A percentile compares a stretch with the other conserved stretches of the same genome.
These are phyloP conservation scores for Dendrolimus punctatus DNA, from an alignment of 1,140 invertebrate species.

Conservation along the genomic window DNA sequence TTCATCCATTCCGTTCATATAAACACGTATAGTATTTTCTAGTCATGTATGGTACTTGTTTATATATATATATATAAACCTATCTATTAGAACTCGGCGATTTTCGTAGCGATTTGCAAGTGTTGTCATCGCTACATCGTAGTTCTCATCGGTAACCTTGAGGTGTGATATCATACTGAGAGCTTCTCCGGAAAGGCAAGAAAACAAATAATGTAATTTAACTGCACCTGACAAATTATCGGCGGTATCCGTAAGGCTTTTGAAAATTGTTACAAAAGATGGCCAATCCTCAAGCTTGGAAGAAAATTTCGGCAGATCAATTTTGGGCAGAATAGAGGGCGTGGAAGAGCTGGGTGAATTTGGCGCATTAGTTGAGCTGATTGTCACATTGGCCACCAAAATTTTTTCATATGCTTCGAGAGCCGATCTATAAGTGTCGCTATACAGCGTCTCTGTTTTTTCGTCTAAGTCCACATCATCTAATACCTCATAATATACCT, in stretches of 20 bases:
- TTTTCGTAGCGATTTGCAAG: conserved; percentile 4
- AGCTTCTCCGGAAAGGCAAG: conserved; percentile 4
- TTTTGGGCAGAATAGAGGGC: neutral
- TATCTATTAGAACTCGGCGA: conserved; percentile 4
- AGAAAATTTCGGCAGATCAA: no score
- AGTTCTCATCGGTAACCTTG: conserved; percentile 5
- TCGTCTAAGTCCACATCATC: no score
- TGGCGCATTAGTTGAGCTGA: no score
- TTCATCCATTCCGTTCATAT: no score
- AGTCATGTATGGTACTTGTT: no score
- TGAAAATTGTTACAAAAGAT: conserved; percentile 3
- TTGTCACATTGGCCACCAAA: no score
- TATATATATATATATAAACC: conserved; percentile 13
- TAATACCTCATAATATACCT: no score
- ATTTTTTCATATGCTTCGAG: no score
- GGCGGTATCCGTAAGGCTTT: conserved; percentile 2
- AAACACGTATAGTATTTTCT: no score
- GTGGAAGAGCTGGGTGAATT: no score
- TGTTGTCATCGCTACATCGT: neutral
- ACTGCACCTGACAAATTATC: conserved; percentile 2
- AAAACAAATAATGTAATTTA: conserved; percentile 7
- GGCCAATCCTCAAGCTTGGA: conserved; percentile 5
- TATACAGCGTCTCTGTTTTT: no score
- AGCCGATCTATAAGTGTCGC: no score
- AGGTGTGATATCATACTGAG: conserved; percentile 6